Base-by-base conservation (phyloP, 2,888 invertebrate species). In the Apeira syringaria region DNA sequence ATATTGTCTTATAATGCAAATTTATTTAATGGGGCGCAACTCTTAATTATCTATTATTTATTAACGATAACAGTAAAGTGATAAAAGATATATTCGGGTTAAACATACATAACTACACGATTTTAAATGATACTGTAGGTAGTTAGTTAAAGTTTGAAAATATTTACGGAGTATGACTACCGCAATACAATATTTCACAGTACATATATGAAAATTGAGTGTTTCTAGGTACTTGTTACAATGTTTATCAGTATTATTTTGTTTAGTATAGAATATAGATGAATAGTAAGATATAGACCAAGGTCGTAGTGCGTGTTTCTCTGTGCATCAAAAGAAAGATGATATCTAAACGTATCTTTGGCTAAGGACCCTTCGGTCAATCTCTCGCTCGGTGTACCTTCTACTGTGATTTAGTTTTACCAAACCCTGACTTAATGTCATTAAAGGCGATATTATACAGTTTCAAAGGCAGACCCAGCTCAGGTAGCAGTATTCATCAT, bases 1-100 rank as follows among this genome's bases (percentile, higher is more conserved):
- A 74, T 81, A 82, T 82, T 79, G 78, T 82, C 78, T 70, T 75
- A 74, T 68, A 77, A 78, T 80, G 75, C 72, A 74, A 76, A 74
- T 76, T 68, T 73, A 73, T 74, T 67, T 56, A 68, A 64, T 74
- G 75, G 80, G 83, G 82, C 82, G 72, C 72, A 80, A 82, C 74
- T 75, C 83, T 82, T 83, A 82, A 73, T 70, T 79, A 74, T 69
- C 78, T 83, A 81, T 68, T 63, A 67, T 77, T 75, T 74, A 67
- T 70, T 68, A 82, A 81, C 80, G 77, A 78, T 72, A 83, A 82
- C 81, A 79, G 68, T 79, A 74, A 70, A 71, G 58, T 67, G 50
- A 50, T 53, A 44, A 46, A 55, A 55, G 40, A 28, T 50, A 38
- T 31, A 41, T 31, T 39, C 22, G 34, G 34, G 35, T 24, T 44